Base-by-base conservation (phyloP, 2,797 vertebrate species). In the Myotis myotis region DNA sequence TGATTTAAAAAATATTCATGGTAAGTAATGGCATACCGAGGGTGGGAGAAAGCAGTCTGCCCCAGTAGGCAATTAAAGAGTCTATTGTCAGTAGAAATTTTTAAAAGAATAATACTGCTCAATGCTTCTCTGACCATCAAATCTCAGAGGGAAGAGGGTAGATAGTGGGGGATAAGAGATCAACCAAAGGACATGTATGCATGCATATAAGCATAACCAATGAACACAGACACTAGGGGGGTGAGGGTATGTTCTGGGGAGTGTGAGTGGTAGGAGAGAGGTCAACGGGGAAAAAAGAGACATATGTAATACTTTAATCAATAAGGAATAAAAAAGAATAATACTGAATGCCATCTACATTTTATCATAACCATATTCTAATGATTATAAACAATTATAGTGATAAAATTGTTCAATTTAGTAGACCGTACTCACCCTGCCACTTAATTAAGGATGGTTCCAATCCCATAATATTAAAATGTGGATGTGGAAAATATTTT, bases 341-440 rank as follows among this genome's bases (percentile, higher is more conserved):
- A 28, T 62, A 62, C 25, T 62, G 71, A 79, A 36, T 53, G 11
- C 33, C 10, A 80, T 62, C 62, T 75, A 4, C 5, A 66, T 90
- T 78, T 87, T 76, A 72, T 76, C 8, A 60, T n/a, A 79, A 55
- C 19, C 16, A 33, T 41, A 66, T 9, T 53, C 2, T 74, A 62
- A 3, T 55, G 33, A 75, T 88, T 75, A 71, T 60, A 60, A 95
- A 74, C 25, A 93, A 44, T 60, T 44, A 6, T 10, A 81, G n/a
- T 38, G 15, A 28, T 83, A 74, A 83, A 62, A 41, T 51, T 74
- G 5, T 49, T 91, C 6, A 41, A n/a, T 53, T 23, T 55, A 11
- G 8, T 5, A 79, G 25, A 53, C 6, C 3, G 1, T 6, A 49
- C 1, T 30, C 44, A 78, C 11, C 2, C 25, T 2, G 2, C 2